Percentiles rank a stretch among this genome's conserved stretches.
These are phyloP conservation scores for Hirundichthys speculiger DNA, from an alignment of 2,113 vertebrate species.

Conservation along the genomic window DNA sequence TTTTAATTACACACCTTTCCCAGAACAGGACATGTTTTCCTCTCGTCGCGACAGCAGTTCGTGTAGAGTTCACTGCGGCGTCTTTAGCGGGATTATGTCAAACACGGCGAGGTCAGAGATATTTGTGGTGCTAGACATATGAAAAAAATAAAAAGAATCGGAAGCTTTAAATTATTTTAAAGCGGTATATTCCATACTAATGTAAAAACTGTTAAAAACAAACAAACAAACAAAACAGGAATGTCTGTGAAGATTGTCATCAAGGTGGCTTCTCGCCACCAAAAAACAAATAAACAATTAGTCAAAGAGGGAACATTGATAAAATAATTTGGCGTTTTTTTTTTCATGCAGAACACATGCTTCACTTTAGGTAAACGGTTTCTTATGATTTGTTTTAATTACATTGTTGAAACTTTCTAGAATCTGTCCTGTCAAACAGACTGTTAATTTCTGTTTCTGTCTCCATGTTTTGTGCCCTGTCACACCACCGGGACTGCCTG, in stretches of 20 bases:
- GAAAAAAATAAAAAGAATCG: background rate
- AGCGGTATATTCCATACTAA: background rate
- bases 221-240: too few species aligned
- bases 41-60: constrained; percentile 9
- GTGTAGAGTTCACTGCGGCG: constrained; percentile 37
- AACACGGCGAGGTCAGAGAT: constrained; percentile 35
- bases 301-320: too few species aligned
- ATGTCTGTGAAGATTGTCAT: too few species aligned
- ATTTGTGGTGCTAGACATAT: constrained; percentile 21
- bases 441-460: background rate
- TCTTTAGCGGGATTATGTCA: constrained; percentile 57
- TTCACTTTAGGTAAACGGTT: too few species aligned
- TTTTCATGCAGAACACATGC: too few species aligned
- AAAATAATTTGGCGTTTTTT: too few species aligned
- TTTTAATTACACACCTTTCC: background rate
- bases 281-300: too few species aligned
- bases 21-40: background rate
- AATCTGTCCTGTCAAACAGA: background rate
- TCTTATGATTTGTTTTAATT: background rate
- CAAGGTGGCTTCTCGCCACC: too few species aligned
- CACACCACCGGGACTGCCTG: constrained; percentile 14
- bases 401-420: background rate
- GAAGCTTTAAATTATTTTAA: too few species aligned
- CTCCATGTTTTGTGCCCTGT: constrained; percentile 5
- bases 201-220: background rate